Evolutionary conservation across 92 coral and sea anemone genomes (phyloP), one percentile per base, ranked within the genome.

Genomic region (Zoanthus sansibaricus): DNA sequence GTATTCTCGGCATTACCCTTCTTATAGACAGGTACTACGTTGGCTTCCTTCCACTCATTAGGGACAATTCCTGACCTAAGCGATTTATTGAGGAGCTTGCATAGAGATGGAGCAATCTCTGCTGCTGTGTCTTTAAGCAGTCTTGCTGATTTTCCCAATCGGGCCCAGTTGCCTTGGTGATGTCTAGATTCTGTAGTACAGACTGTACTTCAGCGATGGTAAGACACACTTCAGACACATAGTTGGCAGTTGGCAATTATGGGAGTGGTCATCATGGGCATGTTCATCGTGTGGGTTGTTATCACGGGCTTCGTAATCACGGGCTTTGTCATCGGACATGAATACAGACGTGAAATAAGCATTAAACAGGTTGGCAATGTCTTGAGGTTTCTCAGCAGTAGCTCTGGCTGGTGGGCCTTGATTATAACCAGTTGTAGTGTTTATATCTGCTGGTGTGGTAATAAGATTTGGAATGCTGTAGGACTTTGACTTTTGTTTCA

Each of bases 401-500:
- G 78, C 30, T 75, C 88, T 83, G 64, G 15, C 69, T 25, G 88
- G 71, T 75, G 71, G 31, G n/a, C 30, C 52, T 61, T 15, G 37
- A 62, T 72, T 14, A 59, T 59, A 68, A n/a, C 45, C 78, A 70
- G 82, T 70, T 18, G 66, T 47, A 31, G 66, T 32, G 7, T 52
- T 58, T 37, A 17, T 17, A 31, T 42, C n/a, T 42, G 75, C 89
- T 87, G 87, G 85, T 88, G 62, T 17, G n/a, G 62, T 33, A 67
- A 87, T 77, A 37, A 70, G 87, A 18, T 83, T 76, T 17, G 95
- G 90, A 16, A 92, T 76, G 75, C 20, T 61, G 86, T 82, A 84
- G 30, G 93, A 90, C 74, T 83, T 87, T 21, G 93, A 89, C 52
- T 86, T 92, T 49, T 18, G 84, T 73, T 90, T 92, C 83, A 90